Percentiles rank a stretch among this genome's conserved stretches.
phyloP scores from a whole-genome alignment of 2,888 invertebrate species.

The Cerceris ruficornis region DNA sequence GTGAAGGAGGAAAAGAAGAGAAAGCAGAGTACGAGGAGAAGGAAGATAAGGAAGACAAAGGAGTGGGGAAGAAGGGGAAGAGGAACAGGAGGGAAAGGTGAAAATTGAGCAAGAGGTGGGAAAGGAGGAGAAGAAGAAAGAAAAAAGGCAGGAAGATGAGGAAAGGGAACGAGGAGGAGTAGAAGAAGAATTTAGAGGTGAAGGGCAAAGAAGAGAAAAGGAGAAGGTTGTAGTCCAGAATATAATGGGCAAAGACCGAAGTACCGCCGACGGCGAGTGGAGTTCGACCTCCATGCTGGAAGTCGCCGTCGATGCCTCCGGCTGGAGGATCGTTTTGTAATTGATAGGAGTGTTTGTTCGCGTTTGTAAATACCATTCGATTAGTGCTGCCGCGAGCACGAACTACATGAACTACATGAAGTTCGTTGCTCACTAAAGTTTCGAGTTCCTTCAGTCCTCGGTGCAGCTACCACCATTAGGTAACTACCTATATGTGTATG shows the following conservation, averaged over 20 bases:
- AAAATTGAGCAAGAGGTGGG: too few relatives aligned
- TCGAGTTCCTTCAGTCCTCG: constrained; percentile 46
- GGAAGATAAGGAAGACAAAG: not conserved
- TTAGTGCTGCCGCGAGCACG: constrained; percentile 64
- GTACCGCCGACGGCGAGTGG: constrained; percentile 21
- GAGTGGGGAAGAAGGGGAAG: not conserved
- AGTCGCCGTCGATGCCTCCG: constrained; percentile 49
- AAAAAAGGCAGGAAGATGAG: not conserved
- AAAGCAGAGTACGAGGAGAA: not conserved
- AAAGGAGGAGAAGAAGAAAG: not conserved
- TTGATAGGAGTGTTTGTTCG: constrained; percentile 77
- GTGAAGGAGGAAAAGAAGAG: constrained; percentile 27
- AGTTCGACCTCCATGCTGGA: constrained; percentile 38
- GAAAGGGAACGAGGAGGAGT: not conserved
- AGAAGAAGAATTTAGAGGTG: not conserved
- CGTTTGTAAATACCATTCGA: constrained; percentile 77
- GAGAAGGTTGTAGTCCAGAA: constrained; percentile 8
- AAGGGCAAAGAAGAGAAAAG: not conserved
- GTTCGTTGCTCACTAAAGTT: constrained; percentile 50
- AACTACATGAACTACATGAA: constrained; percentile 60
- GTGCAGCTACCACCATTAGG: constrained; percentile 4
- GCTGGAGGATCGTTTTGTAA: constrained; percentile 74
- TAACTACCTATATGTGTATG: not conserved
- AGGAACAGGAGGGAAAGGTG: too few relatives aligned
- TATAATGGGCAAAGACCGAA: constrained; percentile 14